Evolutionary conservation across 2,797 vertebrate species (phyloP), one percentile per base, ranked within the genome.

Genomic region (Acrocephalus scirpaceus): DNA sequence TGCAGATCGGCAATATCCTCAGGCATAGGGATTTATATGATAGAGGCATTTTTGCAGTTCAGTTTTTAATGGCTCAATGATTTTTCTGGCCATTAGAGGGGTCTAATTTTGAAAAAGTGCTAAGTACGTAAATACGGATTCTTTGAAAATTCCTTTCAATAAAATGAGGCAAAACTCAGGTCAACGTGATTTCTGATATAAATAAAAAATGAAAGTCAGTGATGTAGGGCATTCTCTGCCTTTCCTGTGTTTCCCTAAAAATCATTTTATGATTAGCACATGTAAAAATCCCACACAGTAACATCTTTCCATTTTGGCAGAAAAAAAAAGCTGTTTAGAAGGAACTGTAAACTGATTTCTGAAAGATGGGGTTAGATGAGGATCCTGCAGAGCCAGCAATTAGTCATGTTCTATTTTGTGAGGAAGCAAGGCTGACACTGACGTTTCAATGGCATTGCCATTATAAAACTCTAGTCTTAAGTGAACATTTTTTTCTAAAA

Each of bases 101-200:
- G 11, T 51, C n/a, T 88, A 51, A 87, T 69, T 90, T 74, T 57
- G 22, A 83, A 77, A 83, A 92, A 74, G 54, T 27, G 50, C 79
- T 81, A 92, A 84, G 51, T 51, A 69, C 1, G 3, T 15, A 34
- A 82, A 82, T 38, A 73, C 19, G 3, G 45, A 64, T 17, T 67
- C 38, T 86, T 66, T 77, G 54, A 91, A 91, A 93, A 90, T 88
- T 87, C 34, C 40, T 75, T 86, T 57, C 78, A 92, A 89, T 15
- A 87, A 25, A 83, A 81, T 65, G 61, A 71, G 21, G 16, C 20
- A 80, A 86, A 89, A 85, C 6, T 53, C 45, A 40, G 44, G 38
- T 38, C 69, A 77, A 10, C 13, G 30, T 22, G 17, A 78, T 47
- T 92, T 74, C 42, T 88, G 21, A 64, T 44, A 57, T 4, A 71